phyloP scores from a whole-genome alignment of 35 echinoderm and acorn worm genomes.

The Heliocidaris erythrogramma region DNA sequence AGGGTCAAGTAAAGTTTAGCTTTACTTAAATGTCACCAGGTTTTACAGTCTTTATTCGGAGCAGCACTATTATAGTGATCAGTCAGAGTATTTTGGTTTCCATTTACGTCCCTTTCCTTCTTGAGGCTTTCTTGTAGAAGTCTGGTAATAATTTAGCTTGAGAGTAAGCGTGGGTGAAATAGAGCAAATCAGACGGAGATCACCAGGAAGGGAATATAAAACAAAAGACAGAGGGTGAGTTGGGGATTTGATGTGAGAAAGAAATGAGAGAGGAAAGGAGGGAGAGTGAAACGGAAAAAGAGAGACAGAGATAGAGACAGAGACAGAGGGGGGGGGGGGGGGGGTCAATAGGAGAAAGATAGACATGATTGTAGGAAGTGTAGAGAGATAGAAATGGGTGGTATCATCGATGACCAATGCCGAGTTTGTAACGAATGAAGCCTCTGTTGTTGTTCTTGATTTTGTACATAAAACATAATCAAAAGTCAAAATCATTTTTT shows the following conservation, averaged over 20 bases:
- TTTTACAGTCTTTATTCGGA: not conserved
- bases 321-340: not conserved
- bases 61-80: not conserved
- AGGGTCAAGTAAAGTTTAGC: not conserved
- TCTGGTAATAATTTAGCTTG: not conserved
- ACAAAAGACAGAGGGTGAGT: not conserved
- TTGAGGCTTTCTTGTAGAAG: not conserved
- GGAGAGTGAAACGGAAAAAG: not conserved
- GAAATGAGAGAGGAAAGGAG: not conserved
- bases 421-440: too few relatives aligned
- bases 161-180: not conserved
- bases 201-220: not conserved
- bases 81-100: conserved; percentile 8
- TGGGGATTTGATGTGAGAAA: too few relatives aligned
- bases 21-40: not conserved
- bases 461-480: too few relatives aligned
- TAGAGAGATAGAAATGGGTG: too few relatives aligned
- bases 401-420: too few relatives aligned
- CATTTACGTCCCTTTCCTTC: not conserved
- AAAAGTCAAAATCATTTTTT: too few relatives aligned
- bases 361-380: too few relatives aligned
- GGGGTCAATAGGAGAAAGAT: not conserved
- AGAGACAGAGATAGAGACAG: not conserved
- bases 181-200: not conserved
- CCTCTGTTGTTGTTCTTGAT: too few relatives aligned